Evolutionary conservation across 2,888 invertebrate species (phyloP), one percentile per base, ranked within the genome.

Genomic region (Drosophila mimetica): DNA sequence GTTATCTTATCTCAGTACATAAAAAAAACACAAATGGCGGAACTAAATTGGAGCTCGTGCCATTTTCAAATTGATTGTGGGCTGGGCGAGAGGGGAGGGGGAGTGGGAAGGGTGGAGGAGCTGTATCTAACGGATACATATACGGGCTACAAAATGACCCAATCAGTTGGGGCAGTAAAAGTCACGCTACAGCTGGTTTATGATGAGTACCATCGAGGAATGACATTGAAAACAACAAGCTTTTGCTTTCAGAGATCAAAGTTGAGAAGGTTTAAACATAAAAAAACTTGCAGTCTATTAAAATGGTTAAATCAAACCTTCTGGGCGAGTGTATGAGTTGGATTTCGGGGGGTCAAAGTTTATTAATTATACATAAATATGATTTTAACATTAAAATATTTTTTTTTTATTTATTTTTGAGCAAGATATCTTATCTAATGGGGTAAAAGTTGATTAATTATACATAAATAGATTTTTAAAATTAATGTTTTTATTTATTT

Each of bases 21-120:
- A 65, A 54, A 54, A 65, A 69, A 67, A 67, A 54, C 34, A 59
- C 59, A 71, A 70, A 70, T 70, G 72, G 61, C 72, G 72, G 72
- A 53, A 61, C 71, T 52, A 61, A 70, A 70, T 71, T 63, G 53
- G 70, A 71, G 63, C 71, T 71, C 70, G 59, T 71, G 42, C 47
- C 39, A 47, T 60, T 71, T 60, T 18, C 32, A 55, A 74, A 71
- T 71, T 69, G 69, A 66, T 71, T 74, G 57, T 16, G 53, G 55
- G 20, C 8, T 13, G 16, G 30, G 4, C 11, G 13, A 30, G 18
- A n/a, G 37, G 16, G 20, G 20, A 25, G 25, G 6, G 1, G 30
- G 7, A 14, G 8, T 2, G 8, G 9, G 14, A 18, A 46, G 11
- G 14, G 25, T 7, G 25, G 22, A 16, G 16, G 11, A 20, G 37